Base-by-base conservation (phyloP, 1,140 invertebrate species). In the Leucophenga varia region DNA sequence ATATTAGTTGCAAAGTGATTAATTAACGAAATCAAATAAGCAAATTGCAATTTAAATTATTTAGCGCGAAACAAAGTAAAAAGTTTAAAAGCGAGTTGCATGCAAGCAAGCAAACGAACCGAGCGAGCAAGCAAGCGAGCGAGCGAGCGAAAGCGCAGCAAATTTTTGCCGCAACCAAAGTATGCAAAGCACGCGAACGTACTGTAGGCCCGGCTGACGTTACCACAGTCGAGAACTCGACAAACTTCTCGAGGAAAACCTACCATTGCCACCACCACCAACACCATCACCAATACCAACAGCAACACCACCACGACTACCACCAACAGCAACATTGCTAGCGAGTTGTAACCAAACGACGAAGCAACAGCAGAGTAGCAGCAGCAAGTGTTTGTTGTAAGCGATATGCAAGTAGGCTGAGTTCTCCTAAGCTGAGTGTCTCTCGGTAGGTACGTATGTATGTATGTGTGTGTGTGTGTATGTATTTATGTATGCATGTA, bases 131-230 rank as follows among this genome's bases (percentile, higher is more conserved):
- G 22, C 22, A 25, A 25, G 22, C 22, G 10, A 25, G 22, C 22
- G 22, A 25, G 22, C 22, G 22, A 25, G 22, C 22, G 22, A 25
- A 10, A 5, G 22, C 5, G 22, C 22, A 25, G 22, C 22, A 25
- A 25, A 25, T 25, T 5, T n/a, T 25, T 25, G 22, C 22, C 22
- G 64, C 69, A 72, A 69, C 69, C 69, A 72, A 72, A 67, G 64
- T 72, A 72, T 72, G 69, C 69, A 67, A 72, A 67, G 69, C 69
- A 72, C 69, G 69, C 68, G 69, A 69, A 57, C 69, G 58, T 72
- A 72, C 69, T 72, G 68, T 61, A 54, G 41, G 55, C 38, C 48
- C 39, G 57, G 52, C 43, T 20, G 21, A 47, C 17, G 51, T 50
- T 50, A 52, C 47, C 43, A 39, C n/a, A 42, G 55, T 21, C 31